Base-by-base conservation (phyloP, 2,888 invertebrate genomes). In the Macrophya annulata region DNA sequence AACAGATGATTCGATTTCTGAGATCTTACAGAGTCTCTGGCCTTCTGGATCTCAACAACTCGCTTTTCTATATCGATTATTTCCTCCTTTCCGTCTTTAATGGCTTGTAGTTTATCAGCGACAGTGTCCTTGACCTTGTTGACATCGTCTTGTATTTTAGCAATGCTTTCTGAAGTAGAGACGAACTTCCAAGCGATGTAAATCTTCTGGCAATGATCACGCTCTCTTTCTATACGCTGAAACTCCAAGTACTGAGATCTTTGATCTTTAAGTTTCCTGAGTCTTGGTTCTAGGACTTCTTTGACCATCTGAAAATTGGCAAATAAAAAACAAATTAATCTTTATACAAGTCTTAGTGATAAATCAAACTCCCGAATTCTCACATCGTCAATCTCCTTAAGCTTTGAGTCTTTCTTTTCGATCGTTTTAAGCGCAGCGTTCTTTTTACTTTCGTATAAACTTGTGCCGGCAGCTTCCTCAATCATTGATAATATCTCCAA, bases 381-480 rank as follows among this genome's bases (percentile, higher is more conserved):
- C 8, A 83, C 83, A 8, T 25, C 37, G 1, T 25, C 8, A 40
- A 99, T 97, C 93, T 99, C 98, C 51, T 95, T 94, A 0, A 99
- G 95, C 93, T 98, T 99, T 0, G 96, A 96, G 93, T 99, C 98
- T 92, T 99, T 99, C 91, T 98, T 98, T 87, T 97, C 97, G 85
- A 99, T 98, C 0, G 97, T 97, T 91, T 96, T 97, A 88, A 97
- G 96, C 0, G 99, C 97, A 4, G 96, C 95, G 90, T 97, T 97
- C 88, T 98, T 98, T 93, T 99, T 99, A 0, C 96, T 96, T 93
- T 99, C 99, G 93, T 99, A 99, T 96, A 99, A 97, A 90, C 98
- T 96, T 0, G 99, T 99, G 1, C 99, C 99, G 0, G 99, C 99
- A 9, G 99, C 99, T 94, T 99, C 99, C 94, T 99, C 99, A 85